phyloP scores from a whole-genome alignment of 2,113 vertebrate genomes.

The Hemicordylus capensis region DNA sequence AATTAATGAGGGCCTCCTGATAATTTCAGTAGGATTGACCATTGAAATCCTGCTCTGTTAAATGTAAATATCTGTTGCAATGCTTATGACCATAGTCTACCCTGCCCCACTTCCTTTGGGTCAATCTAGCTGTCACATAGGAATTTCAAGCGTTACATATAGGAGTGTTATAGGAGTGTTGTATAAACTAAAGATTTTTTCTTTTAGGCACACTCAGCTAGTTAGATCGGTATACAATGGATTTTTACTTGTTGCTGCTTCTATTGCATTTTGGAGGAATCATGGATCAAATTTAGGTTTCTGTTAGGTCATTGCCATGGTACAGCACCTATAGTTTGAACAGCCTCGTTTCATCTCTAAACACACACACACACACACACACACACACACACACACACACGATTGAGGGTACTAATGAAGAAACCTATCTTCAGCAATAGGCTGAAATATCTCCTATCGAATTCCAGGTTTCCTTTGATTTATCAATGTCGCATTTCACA shows the following conservation, averaged over 20 bases:
- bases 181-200: neutral
- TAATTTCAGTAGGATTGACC: no score
- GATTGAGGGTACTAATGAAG: conserved; percentile 51
- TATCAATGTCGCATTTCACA: conserved; percentile 76
- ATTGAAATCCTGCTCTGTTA: neutral
- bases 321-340: neutral
- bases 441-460: conserved; percentile 71
- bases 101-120: neutral
- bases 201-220: neutral
- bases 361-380: no score
- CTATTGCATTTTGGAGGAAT: conserved; percentile 8
- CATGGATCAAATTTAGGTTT: conserved; percentile 23
- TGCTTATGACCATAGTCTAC: neutral
- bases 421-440: conserved; percentile 66
- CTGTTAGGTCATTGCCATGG: conserved; percentile 37
- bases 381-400: no score
- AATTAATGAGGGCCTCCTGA: no score
- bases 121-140: no score
- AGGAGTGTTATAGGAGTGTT: no score
- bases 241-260: neutral
- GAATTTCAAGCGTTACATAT: no score
- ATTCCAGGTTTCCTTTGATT: conserved; percentile 77
- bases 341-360: conserved; percentile 54
- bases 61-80: neutral
- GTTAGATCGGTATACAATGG: no score